Conservation (phyloP, 2,888 invertebrate species). For the Callyntrura guangdongensis region DNA sequence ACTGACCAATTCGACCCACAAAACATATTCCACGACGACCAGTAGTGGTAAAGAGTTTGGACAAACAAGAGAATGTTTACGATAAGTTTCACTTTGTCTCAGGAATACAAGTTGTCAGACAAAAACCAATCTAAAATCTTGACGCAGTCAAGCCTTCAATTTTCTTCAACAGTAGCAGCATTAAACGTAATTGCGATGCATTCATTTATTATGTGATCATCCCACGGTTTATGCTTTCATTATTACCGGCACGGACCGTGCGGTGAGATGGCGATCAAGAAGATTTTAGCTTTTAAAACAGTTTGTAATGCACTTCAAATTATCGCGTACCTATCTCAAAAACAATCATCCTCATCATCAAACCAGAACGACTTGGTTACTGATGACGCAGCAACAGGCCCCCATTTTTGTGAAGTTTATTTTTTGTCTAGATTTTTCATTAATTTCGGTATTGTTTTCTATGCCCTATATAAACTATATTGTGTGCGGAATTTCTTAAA, state of each 20-base stretch:
- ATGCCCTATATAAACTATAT: not conserved
- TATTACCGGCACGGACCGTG: conserved; percentile 7
- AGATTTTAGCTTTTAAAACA: conserved; percentile 13
- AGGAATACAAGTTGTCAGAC: too few species aligned
- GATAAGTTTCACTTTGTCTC: too few species aligned
- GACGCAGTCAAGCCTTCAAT: not conserved
- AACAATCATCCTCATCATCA: conserved; percentile 49
- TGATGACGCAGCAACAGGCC: not conserved
- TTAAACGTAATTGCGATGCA: conserved; percentile 22
- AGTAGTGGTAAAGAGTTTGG: not conserved
- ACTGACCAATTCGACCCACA: not conserved
- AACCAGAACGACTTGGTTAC: conserved; percentile 38
- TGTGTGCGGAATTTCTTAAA: not conserved
- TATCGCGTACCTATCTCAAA: conserved; percentile 26
- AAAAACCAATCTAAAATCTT: too few species aligned
- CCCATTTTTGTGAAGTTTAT: not conserved
- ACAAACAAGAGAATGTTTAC: not conserved
- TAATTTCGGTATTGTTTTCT: not conserved
- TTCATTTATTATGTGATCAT: not conserved
- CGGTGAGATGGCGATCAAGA: not conserved
- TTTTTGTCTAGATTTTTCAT: not conserved
- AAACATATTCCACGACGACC: not conserved
- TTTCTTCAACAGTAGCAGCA: not conserved
- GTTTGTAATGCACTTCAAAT: conserved; percentile 47
- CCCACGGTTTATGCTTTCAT: not conserved